Evolutionary conservation across 92 coral and sea anemone species (phyloP).

Genomic region (Porites lobata): DNA sequence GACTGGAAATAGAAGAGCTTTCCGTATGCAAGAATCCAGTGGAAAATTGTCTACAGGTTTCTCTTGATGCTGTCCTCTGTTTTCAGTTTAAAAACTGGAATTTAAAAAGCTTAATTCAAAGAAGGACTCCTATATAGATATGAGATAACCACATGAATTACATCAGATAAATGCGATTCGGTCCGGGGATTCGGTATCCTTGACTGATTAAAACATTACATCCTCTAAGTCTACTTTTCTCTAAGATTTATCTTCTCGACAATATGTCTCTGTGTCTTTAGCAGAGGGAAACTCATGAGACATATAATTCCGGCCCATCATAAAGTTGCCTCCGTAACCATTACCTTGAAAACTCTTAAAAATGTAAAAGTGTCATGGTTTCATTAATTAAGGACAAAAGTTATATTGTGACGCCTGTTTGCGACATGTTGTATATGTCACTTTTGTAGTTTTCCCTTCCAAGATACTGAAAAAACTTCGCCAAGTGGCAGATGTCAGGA

Average conservation of each 20-base stretch:
- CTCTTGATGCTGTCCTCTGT: not conserved
- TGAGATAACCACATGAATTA: not conserved
- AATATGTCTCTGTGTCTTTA: slow-evolving; percentile 10
- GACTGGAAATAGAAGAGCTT: no score
- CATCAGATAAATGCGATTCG: slow-evolving; percentile 4
- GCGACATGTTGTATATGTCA: no score
- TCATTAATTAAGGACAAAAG: no score
- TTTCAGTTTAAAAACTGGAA: not conserved
- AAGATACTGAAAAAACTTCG: no score
- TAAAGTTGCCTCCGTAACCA: no score
- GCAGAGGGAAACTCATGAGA: slow-evolving; percentile 13
- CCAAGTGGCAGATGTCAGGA: no score
- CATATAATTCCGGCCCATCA: not conserved
- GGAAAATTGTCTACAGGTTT: not conserved
- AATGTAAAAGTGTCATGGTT: no score
- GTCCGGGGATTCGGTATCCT: not conserved
- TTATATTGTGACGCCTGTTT: no score
- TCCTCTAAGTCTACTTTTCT: not conserved
- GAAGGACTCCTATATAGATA: not conserved
- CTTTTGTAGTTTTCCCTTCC: not conserved
- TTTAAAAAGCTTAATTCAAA: not conserved
- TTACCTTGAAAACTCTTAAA: not conserved
- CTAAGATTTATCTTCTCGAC: slow-evolving; percentile 13
- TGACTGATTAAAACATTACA: not conserved
- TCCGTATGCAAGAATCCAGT: no score